These are phyloP conservation scores for Eumeta japonica DNA, from an alignment of 1,140 invertebrate genomes.

Conservation along the genomic window DNA sequence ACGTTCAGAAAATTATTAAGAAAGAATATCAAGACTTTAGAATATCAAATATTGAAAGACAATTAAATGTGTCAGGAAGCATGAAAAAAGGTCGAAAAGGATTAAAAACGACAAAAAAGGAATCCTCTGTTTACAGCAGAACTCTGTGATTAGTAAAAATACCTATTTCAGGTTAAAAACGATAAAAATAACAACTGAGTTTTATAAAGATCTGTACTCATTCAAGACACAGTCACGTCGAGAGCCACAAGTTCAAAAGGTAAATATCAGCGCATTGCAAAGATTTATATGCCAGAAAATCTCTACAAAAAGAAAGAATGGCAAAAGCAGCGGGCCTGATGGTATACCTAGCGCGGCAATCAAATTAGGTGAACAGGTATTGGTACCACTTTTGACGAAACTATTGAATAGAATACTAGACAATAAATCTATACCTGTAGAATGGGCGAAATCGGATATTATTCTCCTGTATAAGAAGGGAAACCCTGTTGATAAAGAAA, in stretches of 20 bases:
- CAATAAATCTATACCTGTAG: neutral
- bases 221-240: no score
- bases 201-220: conserved; percentile 5
- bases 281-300: no score
- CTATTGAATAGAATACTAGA: conserved; percentile 3
- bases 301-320: no score
- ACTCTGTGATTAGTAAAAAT: neutral
- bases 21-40: conserved; percentile 3
- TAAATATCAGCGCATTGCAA: no score
- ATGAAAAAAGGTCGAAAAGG: conserved; percentile 2
- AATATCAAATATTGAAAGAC: neutral
- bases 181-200: neutral
- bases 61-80: neutral
- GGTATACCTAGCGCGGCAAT: no score
- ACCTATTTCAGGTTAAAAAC: neutral
- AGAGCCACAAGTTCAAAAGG: no score
- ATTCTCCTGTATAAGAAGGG: conserved; percentile 2
- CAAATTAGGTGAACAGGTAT: no score
- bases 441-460: conserved; percentile 2
- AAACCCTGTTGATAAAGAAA: conserved; percentile 1
- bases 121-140: neutral
- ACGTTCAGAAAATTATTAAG: conserved; percentile 1
- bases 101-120: neutral
- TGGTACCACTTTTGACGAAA: neutral
- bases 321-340: no score